Conservation (phyloP, 64 coral and sea anemone species). For the Pocillopora damicornis region DNA sequence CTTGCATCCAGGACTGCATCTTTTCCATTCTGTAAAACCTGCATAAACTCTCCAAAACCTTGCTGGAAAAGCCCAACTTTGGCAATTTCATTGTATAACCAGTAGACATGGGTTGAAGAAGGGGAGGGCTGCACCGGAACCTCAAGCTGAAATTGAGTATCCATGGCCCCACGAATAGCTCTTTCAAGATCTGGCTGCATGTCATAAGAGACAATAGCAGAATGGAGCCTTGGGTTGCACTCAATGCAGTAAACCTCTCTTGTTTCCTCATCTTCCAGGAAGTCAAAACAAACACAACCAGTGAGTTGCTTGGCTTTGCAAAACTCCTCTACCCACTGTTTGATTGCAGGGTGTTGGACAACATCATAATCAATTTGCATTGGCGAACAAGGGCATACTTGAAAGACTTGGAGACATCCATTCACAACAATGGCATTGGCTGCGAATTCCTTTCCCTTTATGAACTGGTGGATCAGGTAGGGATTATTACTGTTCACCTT, state of each 20-base stretch:
- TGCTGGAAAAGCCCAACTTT: constrained; percentile 27
- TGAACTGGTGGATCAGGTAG: constrained; percentile 51
- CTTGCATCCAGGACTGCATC: constrained; percentile 49
- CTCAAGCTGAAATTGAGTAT: constrained; percentile 22
- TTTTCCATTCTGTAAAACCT: constrained; percentile 9
- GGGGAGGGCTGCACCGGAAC: constrained; percentile 13
- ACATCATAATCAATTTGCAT: constrained; percentile 48
- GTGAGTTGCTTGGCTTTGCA: constrained; percentile 52
- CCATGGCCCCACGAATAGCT: constrained; percentile 36
- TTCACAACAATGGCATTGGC: constrained; percentile 33
- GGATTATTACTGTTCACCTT: constrained; percentile 8
- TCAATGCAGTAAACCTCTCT: constrained; percentile 56
- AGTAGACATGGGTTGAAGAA: constrained; percentile 36
- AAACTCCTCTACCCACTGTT: constrained; percentile 38
- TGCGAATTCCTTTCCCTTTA: constrained; percentile 40
- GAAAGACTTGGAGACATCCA: constrained; percentile 22
- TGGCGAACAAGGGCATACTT: constrained; percentile 28
- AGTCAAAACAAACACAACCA: constrained; percentile 49
- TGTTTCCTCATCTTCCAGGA: constrained; percentile 35
- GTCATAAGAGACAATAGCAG: constrained; percentile 10
- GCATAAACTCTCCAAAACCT: constrained; percentile 14
- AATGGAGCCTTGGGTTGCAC: constrained; percentile 63
- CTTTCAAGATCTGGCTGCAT: constrained; percentile 33
- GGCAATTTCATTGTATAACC: constrained; percentile 57
- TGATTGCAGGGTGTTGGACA: constrained; percentile 4